Evolutionary conservation across 1,140 invertebrate species (phyloP).

Genomic region (Colletes latitarsis): DNA sequence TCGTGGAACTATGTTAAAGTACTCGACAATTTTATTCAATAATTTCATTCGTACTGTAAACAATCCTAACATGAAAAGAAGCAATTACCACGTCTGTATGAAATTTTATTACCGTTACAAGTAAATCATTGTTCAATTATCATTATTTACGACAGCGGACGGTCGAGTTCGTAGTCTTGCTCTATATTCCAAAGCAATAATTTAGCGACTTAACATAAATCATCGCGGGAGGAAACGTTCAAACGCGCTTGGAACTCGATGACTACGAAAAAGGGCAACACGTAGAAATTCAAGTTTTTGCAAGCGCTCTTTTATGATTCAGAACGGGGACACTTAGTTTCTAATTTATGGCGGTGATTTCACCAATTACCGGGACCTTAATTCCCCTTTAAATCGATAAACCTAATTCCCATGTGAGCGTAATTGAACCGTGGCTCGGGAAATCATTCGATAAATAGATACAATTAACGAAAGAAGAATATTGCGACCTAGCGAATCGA

Average conservation of each 20-base stretch:
- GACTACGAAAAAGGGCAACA: not conserved
- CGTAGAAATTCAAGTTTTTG: not conserved
- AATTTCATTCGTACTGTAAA: too few relatives aligned
- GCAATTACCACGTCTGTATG: too few relatives aligned
- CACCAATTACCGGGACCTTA: conserved; percentile 17
- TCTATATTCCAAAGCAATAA: not conserved
- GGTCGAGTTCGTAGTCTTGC: not conserved
- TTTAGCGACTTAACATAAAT: not conserved
- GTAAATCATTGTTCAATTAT: too few relatives aligned
- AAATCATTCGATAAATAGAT: not conserved
- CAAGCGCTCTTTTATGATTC: not conserved
- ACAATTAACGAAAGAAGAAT: not conserved
- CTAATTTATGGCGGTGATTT: conserved; percentile 26
- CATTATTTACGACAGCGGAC: too few relatives aligned
- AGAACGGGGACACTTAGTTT: conserved; percentile 1
- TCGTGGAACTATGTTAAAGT: too few relatives aligned
- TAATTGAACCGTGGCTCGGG: not conserved
- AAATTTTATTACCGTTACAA: too few relatives aligned
- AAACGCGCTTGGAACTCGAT: not conserved
- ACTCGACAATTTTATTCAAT: too few relatives aligned
- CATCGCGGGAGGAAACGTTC: not conserved
- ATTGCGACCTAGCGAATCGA: not conserved
- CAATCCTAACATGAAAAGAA: too few relatives aligned
- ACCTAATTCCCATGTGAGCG: not conserved
- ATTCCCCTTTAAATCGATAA: conserved; percentile 17